These are phyloP conservation scores for Melieria picta DNA, from an alignment of 2,888 invertebrate species.

Conservation along the genomic window DNA sequence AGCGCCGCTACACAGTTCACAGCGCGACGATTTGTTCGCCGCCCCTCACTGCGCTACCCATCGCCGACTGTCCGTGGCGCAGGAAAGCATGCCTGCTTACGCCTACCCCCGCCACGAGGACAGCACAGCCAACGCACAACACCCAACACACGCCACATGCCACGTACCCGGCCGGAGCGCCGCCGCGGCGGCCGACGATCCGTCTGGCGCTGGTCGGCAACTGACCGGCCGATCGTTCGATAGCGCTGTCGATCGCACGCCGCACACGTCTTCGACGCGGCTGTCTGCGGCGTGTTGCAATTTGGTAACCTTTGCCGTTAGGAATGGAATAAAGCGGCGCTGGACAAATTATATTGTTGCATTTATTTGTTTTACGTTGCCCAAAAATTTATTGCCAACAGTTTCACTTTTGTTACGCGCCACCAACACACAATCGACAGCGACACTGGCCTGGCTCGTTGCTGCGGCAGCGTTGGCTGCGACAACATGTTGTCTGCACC, in stretches of 20 bases:
- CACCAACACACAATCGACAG: neutral
- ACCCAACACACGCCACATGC: neutral
- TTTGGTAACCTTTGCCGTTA: conserved; percentile 36
- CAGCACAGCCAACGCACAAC: neutral
- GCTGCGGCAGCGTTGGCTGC: neutral
- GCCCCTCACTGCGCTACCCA: neutral
- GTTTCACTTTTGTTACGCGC: conserved; percentile 39
- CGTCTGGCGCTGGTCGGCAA: no score
- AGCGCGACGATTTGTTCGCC: neutral
- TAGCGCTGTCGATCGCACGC: neutral
- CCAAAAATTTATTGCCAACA: conserved; percentile 42
- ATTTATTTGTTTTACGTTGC: conserved; percentile 35
- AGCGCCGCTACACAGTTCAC: no score
- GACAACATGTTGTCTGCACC: neutral
- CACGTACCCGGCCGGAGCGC: neutral
- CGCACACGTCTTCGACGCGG: no score
- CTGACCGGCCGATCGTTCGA: neutral
- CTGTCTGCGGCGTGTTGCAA: conserved; percentile 10
- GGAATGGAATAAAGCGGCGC: conserved; percentile 5
- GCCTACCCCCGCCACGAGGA: neutral
- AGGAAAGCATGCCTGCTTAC: no score
- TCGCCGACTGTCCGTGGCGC: no score
- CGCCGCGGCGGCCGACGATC: neutral
- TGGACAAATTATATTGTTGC: conserved; percentile 35
- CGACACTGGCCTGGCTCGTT: neutral